Evolutionary conservation across 2,888 invertebrate genomes (phyloP).

Genomic region (Pyrgus malvae): DNA sequence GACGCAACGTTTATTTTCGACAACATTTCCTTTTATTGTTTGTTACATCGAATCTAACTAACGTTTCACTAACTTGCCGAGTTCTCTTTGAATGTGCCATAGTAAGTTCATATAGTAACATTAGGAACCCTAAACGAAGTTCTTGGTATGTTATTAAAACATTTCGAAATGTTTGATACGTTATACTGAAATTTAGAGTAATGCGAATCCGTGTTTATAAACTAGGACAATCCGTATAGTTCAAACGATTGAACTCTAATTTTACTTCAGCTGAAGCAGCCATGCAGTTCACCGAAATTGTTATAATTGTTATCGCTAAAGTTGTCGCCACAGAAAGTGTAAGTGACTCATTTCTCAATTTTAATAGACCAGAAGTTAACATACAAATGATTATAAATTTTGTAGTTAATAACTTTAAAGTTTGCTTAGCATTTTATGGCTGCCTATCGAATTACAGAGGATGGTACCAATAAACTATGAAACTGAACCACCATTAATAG

Average conservation of each 20-base stretch:
- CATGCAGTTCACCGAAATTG: conserved; percentile 50
- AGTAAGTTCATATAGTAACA: neutral
- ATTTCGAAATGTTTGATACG: conserved; percentile 46
- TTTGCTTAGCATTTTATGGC: conserved; percentile 15
- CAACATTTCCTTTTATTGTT: conserved; percentile 5
- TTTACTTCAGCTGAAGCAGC: conserved; percentile 37
- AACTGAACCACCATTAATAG: conserved; percentile 36
- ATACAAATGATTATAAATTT: too few relatives aligned
- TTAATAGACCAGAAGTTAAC: too few relatives aligned
- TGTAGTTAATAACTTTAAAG: neutral
- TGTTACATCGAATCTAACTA: neutral
- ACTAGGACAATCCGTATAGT: conserved; percentile 35
- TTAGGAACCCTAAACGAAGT: conserved; percentile 6
- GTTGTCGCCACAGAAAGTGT: conserved; percentile 50
- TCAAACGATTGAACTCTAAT: conserved; percentile 41
- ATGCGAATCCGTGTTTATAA: conserved; percentile 54
- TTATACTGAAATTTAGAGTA: conserved; percentile 48
- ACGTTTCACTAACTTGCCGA: neutral
- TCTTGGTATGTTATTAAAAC: conserved; percentile 43
- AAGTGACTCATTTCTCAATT: too few relatives aligned
- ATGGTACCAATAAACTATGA: conserved; percentile 47
- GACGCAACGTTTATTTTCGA: neutral
- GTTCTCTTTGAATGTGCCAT: neutral
- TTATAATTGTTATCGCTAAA: conserved; percentile 43
- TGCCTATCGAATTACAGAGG: conserved; percentile 44